Base-by-base conservation (phyloP, 2,113 vertebrate species). In the Myxocyprinus asiaticus region DNA sequence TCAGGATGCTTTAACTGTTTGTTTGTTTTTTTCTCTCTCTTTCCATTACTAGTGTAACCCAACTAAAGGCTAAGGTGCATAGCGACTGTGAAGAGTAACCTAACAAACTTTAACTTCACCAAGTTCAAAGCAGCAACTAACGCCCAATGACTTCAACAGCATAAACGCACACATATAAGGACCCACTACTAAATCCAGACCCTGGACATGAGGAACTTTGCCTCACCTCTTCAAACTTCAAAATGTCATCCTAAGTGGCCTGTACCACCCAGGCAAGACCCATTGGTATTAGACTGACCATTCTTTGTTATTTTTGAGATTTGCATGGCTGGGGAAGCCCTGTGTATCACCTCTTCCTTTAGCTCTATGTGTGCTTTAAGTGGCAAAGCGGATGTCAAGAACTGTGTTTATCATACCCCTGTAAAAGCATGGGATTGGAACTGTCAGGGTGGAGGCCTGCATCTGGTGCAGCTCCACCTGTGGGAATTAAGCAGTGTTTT, bases 361-460 rank as follows among this genome's bases (percentile, higher is more conserved):
- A 14, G 17, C 45, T 55, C 61, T 45, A 43, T 70, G 42, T 74
- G 44, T 77, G 55, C 66, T 77, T 61, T 12, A 65, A 55, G 15
- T 69, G 50, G 65, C 22, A 45, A 42, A 9, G 5, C 47, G 43
- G 74, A 56, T 43, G 9, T 48, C 11, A 12, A n/a, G 10, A 22
- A 75, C 51, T 7, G n/a, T 51, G 45, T 76, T 72, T 72, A 43
- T 67, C 58, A 42, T 53, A 17, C 14, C 12, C 17, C 6, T 65
- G 9, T 61, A 65, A 67, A 82, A 75, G 65, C 58, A 50, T 51
- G 33, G 68, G 33, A 55, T 75, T 64, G 45, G 43, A 74, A 42
- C 61, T 62, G 55, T 72, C 50, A 56, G 66, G 67, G 48, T 56
- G 63, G 67, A 78, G 11, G 43, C 61, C 45, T n/a, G 2, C n/a